These are phyloP conservation scores for Cossypha heuglini DNA, from an alignment of 2,797 vertebrate genomes.

Conservation along the genomic window DNA sequence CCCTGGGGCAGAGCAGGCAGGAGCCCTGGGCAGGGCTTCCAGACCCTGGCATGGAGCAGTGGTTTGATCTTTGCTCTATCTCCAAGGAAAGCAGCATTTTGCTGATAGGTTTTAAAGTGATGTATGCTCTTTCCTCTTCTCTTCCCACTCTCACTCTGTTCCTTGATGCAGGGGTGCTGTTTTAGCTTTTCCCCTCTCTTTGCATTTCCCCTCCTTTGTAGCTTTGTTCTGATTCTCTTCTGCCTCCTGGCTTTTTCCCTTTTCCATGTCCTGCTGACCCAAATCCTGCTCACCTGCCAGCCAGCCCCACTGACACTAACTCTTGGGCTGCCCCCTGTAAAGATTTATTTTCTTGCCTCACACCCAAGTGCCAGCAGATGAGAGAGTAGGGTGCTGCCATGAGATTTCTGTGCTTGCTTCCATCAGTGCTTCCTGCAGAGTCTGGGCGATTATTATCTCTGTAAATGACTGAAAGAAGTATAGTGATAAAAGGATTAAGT, in stretches of 20 bases:
- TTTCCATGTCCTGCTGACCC: not conserved
- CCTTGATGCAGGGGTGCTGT: not conserved
- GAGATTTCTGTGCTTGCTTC: not conserved
- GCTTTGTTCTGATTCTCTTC: not conserved
- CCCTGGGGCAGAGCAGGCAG: not conserved
- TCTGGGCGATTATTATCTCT: constrained; percentile 16
- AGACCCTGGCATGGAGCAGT: not conserved
- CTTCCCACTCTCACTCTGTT: not conserved
- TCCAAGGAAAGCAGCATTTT: not conserved
- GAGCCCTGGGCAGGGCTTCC: not conserved
- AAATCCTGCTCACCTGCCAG: rapidly evolving
- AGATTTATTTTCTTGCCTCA: not conserved
- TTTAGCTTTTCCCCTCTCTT: not conserved
- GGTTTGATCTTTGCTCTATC: not conserved
- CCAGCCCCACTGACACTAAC: not conserved
- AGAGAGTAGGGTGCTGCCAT: not conserved
- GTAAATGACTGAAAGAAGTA: constrained; percentile 49
- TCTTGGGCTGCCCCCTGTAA: not conserved
- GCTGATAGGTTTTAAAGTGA: not conserved
- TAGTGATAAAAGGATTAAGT: constrained; percentile 63
- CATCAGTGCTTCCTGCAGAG: constrained; percentile 17
- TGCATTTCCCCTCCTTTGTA: not conserved
- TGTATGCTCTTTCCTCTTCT: rapidly evolving
- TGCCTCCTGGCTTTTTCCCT: not conserved
- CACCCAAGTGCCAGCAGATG: not conserved